These are phyloP conservation scores for Ianthella basta DNA, from an alignment of 37 sponge, comb jelly and placozoan genomes.

Conservation along the genomic window DNA sequence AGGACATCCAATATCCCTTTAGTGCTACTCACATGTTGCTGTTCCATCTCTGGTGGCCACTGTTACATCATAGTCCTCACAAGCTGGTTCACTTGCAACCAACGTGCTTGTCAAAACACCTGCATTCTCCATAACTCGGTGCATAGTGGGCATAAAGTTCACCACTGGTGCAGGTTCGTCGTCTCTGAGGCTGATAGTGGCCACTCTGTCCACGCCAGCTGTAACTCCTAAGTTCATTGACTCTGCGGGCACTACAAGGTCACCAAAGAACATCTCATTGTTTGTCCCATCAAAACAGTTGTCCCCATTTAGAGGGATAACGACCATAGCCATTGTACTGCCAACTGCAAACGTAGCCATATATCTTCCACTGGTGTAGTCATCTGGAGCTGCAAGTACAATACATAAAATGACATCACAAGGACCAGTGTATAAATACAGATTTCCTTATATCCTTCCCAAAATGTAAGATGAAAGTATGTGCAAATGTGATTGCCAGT, in stretches of 20 bases:
- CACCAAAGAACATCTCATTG: not conserved
- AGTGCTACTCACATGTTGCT: too few relatives aligned
- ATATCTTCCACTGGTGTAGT: not conserved
- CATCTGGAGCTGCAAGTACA: not conserved
- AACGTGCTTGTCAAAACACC: not conserved
- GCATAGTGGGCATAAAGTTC: not conserved
- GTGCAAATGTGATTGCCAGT: too few relatives aligned
- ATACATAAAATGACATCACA: too few relatives aligned
- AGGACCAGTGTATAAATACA: too few relatives aligned
- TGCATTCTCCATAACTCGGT: not conserved
- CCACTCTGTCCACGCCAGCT: not conserved
- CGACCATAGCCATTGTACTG: not conserved
- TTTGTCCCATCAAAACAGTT: not conserved
- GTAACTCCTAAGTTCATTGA: not conserved
- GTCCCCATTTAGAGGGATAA: not conserved
- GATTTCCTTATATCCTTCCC: too few relatives aligned
- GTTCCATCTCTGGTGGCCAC: not conserved
- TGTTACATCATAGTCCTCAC: not conserved
- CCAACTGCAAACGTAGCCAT: not conserved
- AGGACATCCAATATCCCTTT: too few relatives aligned
- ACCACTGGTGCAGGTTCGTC: conserved; percentile 1
- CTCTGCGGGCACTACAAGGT: not conserved
- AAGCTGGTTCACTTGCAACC: not conserved
- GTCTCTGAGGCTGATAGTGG: not conserved
- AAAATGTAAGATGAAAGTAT: too few relatives aligned